Base-by-base conservation (phyloP, 2,888 invertebrate species). In the Eilema griseolum region DNA sequence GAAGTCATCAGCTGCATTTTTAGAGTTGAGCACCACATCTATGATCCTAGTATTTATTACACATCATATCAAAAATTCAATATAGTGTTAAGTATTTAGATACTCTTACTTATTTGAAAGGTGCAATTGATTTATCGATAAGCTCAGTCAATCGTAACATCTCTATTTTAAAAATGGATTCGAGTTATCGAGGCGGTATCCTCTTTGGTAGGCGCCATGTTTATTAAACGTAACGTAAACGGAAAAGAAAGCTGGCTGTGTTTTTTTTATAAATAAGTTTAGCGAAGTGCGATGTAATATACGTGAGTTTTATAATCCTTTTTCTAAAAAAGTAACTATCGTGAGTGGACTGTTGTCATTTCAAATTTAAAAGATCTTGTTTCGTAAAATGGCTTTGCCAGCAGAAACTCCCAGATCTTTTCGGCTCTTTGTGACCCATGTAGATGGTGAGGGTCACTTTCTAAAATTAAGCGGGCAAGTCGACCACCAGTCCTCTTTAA, bases 381-480 rank as follows among this genome's bases (percentile, higher is more conserved):
- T 74, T 70, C 56, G 75, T n/a, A 88, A 76, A 77, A 94, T 95
- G 94, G 90, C 93, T 86, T 74, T 90, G 82, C 85, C 89, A 78
- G 79, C 83, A 73, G 94, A 95, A 85, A 79, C 79, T 75, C 82
- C 89, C 78, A 89, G 92, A 84, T 81, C 89, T 85, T 93, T 94
- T 90, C 89, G 89, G 61, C 90, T 96, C 64, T 95, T 93, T 79
- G 96, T 97, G 83, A 97, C 97, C 75, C 96, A 96, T 91, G 96
- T 97, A 76, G 97, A 97, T 84, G 96, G 96, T 66, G 96, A 97
- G 74, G 96, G 97, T 41, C 96, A 96, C 71, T 97, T 97, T 86
- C 90, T 98, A 73, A 97, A 96, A 92, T 94, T 98, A 85, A 97
- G 96, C 94, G 98, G 97, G 37, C 98, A 98, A 89, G 91, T 95